Percentiles rank a stretch among this genome's conserved stretches.
Conservation (phyloP, 2,113 vertebrate species). For the Lamprotornis superbus region DNA sequence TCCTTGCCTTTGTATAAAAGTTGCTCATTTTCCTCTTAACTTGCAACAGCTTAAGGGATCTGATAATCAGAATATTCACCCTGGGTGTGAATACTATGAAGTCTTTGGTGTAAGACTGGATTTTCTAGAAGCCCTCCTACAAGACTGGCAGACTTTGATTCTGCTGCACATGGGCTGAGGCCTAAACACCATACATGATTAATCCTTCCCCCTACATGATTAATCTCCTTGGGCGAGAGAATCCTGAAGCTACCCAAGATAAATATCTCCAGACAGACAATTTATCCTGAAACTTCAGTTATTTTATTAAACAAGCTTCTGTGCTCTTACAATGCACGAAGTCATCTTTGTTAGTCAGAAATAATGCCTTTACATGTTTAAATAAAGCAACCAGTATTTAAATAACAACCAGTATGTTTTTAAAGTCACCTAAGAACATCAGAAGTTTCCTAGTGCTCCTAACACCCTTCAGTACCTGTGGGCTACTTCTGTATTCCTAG, state of each 20-base stretch:
- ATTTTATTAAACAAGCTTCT: background rate
- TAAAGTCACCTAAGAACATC: background rate
- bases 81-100: background rate
- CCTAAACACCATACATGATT: background rate
- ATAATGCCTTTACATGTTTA: background rate
- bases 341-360: background rate
- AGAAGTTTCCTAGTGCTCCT: background rate
- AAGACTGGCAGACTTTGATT: background rate
- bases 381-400: background rate
- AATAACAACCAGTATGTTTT: background rate
- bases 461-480: background rate
- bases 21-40: background rate
- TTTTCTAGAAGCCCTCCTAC: background rate
- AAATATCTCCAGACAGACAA: background rate
- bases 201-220: background rate
- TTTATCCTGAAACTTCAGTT: background rate
- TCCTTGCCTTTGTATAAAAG: background rate
- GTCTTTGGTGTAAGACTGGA: background rate
- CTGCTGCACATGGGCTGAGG: background rate
- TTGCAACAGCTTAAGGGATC: background rate
- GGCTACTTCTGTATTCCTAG: background rate
- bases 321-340: background rate
- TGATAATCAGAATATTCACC: background rate
- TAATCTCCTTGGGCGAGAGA: background rate
- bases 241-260: background rate